Evolutionary conservation across 2,888 invertebrate species (phyloP), one percentile per base, ranked within the genome.

Genomic region (Altica lythri): DNA sequence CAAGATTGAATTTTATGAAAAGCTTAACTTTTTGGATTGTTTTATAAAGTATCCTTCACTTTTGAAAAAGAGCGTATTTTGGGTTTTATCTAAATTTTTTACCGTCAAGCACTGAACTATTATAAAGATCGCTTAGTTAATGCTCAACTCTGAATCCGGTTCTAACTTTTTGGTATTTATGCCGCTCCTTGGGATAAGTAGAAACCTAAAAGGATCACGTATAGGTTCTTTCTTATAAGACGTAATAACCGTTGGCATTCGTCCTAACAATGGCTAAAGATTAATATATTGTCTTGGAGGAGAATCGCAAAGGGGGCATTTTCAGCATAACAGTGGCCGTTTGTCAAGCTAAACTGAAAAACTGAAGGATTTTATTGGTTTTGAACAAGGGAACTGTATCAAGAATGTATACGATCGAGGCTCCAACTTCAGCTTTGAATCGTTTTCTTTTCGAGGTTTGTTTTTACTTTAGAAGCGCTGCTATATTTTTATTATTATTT

Each of bases 121-220:
- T n/a, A n/a, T n/a, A n/a, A n/a, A n/a, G n/a, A n/a, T n/a, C n/a
- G n/a, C n/a, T n/a, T n/a, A n/a, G n/a, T n/a, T n/a, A n/a, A 38
- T 30, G 30, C 38, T 8, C 4, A 5, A 25, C 8, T 25, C n/a
- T 25, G n/a, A 25, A 9, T 25, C 3, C 25, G n/a, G 25, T 9
- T 25, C 8, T 25, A 25, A 9, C 8, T 25, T 25, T 25, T n/a
- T n/a, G n/a, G n/a, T n/a, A n/a, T n/a, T n/a, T n/a, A n/a, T n/a
- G n/a, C n/a, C n/a, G 19, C 19, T 3, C 19, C 10, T 22, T 4
- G 19, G 61, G 61, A 72, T 71, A 70, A 68, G 67, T 71, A 62
- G 8, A 70, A 71, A 72, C 72, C 70, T 70, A 68, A 68, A 69
- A 73, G 71, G 70, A 72, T 73, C 73, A 72, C 74, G 73, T 74